These are phyloP conservation scores for Chlorocebus sabaeus DNA, from an alignment of 2,113 vertebrate genomes.

Conservation along the genomic window DNA sequence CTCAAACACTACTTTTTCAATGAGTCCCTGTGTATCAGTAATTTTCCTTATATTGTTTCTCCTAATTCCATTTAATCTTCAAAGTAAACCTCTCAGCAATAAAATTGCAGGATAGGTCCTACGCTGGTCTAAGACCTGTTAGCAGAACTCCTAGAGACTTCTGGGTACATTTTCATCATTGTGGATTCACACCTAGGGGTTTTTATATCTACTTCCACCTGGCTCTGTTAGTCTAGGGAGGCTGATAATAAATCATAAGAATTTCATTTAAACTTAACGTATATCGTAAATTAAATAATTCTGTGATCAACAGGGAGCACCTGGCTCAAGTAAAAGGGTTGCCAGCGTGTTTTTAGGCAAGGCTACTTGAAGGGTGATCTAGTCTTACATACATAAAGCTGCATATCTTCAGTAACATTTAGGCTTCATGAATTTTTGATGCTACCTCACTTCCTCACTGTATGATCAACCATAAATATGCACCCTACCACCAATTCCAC, in stretches of 20 bases:
- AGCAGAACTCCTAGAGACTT: neutral
- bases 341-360: neutral
- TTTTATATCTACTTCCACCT: neutral
- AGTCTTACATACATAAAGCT: neutral
- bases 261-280: neutral
- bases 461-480: neutral
- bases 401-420: neutral
- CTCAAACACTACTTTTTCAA: neutral
- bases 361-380: neutral
- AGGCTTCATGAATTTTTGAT: neutral
- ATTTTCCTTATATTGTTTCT: neutral
- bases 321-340: neutral
- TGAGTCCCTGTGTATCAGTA: neutral
- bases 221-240: neutral
- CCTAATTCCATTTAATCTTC: neutral
- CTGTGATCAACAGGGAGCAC: neutral
- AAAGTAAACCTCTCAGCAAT: neutral
- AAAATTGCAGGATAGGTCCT: neutral
- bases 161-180: neutral
- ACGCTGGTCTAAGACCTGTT: neutral
- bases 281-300: neutral
- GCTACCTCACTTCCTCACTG: neutral
- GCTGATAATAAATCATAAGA: neutral
- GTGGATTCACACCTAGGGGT: neutral
- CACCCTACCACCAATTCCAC: neutral